A percentile compares a stretch with the other conserved stretches of the same genome.
Evolutionary conservation across 2,797 vertebrate genomes (phyloP).

Genomic region (Pangasius sanitwongsei): DNA sequence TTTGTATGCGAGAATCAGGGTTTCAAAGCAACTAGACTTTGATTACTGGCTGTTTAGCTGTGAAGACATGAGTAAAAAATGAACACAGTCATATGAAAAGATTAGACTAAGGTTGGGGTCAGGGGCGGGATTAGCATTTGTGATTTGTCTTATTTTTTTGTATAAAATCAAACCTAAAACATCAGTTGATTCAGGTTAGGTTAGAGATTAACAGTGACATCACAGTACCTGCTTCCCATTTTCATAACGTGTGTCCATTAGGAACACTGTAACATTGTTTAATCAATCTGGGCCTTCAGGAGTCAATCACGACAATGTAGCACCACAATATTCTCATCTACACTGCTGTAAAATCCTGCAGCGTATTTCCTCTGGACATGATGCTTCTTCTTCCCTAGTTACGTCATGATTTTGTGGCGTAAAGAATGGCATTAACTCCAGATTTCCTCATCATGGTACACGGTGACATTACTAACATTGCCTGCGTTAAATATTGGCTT

Average conservation of each 20-base stretch:
- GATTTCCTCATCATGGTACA: background rate
- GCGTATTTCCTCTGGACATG: background rate
- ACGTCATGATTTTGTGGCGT: background rate
- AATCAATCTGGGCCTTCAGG: background rate
- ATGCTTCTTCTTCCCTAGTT: background rate
- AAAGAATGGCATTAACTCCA: background rate
- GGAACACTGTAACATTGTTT: background rate
- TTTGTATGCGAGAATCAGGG: background rate
- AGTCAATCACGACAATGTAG: background rate
- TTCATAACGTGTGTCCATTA: background rate
- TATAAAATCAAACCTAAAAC: background rate
- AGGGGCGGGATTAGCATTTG: background rate
- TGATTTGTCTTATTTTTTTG: background rate
- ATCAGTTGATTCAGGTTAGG: background rate
- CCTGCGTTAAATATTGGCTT: background rate
- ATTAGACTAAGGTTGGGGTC: too few relatives aligned
- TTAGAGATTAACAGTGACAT: background rate
- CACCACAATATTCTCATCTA: background rate
- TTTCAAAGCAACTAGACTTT: background rate
- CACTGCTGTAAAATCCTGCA: background rate
- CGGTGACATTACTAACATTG: background rate
- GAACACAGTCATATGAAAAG: background rate
- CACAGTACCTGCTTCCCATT: background rate
- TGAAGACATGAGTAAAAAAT: background rate
- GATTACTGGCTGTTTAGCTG: background rate